phyloP scores from a whole-genome alignment of 2,888 invertebrate species.

The Netelia melanura region DNA sequence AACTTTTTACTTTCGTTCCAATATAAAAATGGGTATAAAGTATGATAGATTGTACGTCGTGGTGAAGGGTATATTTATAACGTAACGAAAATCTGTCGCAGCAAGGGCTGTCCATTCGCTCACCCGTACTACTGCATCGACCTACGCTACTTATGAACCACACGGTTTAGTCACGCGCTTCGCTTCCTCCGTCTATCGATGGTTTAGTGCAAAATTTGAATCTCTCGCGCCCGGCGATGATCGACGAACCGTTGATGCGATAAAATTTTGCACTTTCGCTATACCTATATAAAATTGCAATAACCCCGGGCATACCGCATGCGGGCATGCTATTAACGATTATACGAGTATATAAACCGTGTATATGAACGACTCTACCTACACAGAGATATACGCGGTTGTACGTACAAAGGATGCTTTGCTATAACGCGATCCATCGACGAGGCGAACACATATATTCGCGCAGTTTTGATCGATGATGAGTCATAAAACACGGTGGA shows the following conservation, averaged over 20 bases:
- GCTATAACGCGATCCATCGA: background rate
- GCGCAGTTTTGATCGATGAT: slow-evolving; percentile 30
- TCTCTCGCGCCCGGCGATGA: slow-evolving; percentile 1
- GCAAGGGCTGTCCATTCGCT: background rate
- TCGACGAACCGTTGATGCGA: slow-evolving; percentile 20
- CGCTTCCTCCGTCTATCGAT: background rate
- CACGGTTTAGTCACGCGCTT: background rate
- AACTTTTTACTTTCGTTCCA: too few relatives aligned
- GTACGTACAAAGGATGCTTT: background rate
- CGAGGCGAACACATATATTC: background rate
- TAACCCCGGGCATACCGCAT: background rate
- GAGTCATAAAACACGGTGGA: slow-evolving; percentile 22
- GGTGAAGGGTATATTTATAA: background rate
- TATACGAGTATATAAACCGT: slow-evolving; percentile 17
- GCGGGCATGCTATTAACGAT: slow-evolving; percentile 7
- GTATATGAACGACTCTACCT: background rate
- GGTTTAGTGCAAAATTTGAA: slow-evolving; percentile 21
- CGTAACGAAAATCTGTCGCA: background rate
- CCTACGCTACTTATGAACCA: background rate
- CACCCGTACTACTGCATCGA: background rate
- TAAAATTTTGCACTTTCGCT: slow-evolving; percentile 56
- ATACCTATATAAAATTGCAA: background rate
- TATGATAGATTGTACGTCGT: too few relatives aligned
- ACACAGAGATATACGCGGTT: background rate
- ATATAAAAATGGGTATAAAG: too few relatives aligned